Conservation (phyloP, 2,888 invertebrate species). For the Cephus rjabovi region DNA sequence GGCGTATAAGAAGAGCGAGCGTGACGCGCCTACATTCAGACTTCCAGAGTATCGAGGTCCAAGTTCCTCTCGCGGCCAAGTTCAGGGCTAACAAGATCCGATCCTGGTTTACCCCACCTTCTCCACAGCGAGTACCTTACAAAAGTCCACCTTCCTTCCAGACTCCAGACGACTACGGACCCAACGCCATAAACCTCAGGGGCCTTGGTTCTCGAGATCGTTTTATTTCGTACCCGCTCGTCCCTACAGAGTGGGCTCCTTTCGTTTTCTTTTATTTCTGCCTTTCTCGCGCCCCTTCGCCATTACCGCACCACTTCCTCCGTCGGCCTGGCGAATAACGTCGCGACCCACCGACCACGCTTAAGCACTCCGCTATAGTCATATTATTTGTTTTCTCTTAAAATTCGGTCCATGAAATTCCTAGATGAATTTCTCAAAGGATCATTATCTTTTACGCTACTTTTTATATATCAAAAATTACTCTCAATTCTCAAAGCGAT, state of each 20-base stretch:
- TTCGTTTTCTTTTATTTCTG: not conserved
- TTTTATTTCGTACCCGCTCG: not conserved
- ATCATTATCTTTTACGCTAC: not conserved
- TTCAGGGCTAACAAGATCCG: slow-evolving; percentile 47
- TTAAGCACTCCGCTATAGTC: not conserved
- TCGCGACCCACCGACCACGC: not conserved
- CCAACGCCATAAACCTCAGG: not conserved
- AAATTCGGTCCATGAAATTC: not conserved
- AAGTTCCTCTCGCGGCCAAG: slow-evolving; percentile 34
- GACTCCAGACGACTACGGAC: not conserved
- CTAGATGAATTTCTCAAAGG: not conserved
- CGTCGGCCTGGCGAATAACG: not conserved
- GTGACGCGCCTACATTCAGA: slow-evolving; percentile 25
- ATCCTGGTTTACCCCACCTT: slow-evolving; percentile 22
- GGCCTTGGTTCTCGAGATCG: not conserved
- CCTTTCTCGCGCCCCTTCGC: not conserved
- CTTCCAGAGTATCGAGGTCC: slow-evolving; percentile 8
- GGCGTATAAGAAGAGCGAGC: slow-evolving; percentile 5
- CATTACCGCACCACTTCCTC: not conserved
- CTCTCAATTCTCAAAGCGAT: not conserved
- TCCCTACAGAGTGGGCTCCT: not conserved
- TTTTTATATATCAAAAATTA: not conserved
- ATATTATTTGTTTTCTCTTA: not conserved
- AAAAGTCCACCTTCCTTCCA: not conserved
- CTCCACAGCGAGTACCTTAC: not conserved